Base-by-base conservation (phyloP, 1,140 invertebrate species). In the Apocrypta bakeri region DNA sequence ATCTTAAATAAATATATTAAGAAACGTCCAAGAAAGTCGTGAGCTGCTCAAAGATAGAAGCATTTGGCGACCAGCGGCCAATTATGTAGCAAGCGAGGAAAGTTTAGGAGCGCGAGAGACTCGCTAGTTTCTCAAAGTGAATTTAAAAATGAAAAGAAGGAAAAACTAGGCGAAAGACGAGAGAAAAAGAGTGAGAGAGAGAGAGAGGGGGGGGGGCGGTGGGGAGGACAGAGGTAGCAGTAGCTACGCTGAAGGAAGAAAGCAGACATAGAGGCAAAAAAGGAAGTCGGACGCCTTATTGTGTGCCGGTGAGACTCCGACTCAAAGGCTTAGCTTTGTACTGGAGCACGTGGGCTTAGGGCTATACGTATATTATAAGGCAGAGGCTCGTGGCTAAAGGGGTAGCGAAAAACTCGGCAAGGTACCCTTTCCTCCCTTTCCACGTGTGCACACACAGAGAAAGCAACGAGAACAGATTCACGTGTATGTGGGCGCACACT, bases 301-400 rank as follows among this genome's bases (percentile, higher is more conserved):
- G 90, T 91, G 87, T 86, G 87, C 85, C 87, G 89, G 90, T 89
- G 89, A 90, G 90, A 90, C 90, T 90, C 80, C 86, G 90, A 92
- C 88, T 92, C 91, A 92, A 92, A 92, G 91, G 91, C 91, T 92
- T 90, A 90, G 90, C 90, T 92, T 92, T 91, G 87, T 91, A 89
- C 85, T 88, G 85, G 88, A 86, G 86, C 87, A 87, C 86, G 87
- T 83, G 87, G 80, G 79, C 83, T 84, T 78, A 83, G 84, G 84
- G 82, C 48, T 56, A 56, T 56, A 56, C 68, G 81, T 74, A 72
- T 25, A 14, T 3, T 81, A 81, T 76, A 83, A 75, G 79, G 80
- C 31, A 24, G 48, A 29, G 79, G 33, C 79, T 81, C 21, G 56
- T 87, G 87, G 87, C 86, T 87, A 84, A 87, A 88, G 86, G 85